Base-by-base conservation (phyloP, 2,888 invertebrate species). In the Callinectes sapidus region DNA sequence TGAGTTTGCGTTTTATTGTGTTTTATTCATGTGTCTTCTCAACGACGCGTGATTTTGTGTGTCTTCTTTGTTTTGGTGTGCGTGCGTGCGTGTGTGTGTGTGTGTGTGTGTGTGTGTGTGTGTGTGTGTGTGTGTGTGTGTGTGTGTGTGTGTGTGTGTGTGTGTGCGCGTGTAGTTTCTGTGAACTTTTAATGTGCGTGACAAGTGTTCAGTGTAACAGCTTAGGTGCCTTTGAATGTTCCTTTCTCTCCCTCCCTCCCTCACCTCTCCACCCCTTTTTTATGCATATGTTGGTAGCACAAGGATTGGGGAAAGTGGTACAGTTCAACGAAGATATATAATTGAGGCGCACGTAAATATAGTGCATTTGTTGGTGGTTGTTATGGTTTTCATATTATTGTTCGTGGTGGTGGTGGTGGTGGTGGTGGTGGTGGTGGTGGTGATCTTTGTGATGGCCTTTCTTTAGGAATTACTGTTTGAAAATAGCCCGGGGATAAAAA, bases 81-180 rank as follows among this genome's bases (percentile, higher is more conserved):
- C 18, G 71, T 71, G n/a, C n/a, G n/a, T 71, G 71, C 18, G 28
- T 71, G 71, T 71, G 3, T 6, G 71, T 71, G 28, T 71, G 3
- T 71, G 1, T 71, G 71, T 71, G 71, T 71, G 71, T 71, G 71
- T 71, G 28, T 71, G 71, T 71, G 28, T 71, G 71, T 71, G 71
- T 71, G 71, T 71, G 71, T 71, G 71, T 71, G 71, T 71, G 71
- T 71, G 71, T 71, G 71, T 71, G 71, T 71, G 71, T 71, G 71
- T 71, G 71, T 71, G 71, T 71, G 71, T 71, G 71, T 28, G 71
- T 71, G 71, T 28, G 71, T 71, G 71, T 28, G 71, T 71, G 71
- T 71, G 71, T 71, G 71, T 13, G 71, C 6, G 71, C 71, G 71
- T 71, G 71, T 28, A 71, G n/a, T 77, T 77, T 6, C 28, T 28